These are phyloP conservation scores for Chaitophorus viminalis DNA, from an alignment of 2,888 invertebrate species.

Conservation along the genomic window DNA sequence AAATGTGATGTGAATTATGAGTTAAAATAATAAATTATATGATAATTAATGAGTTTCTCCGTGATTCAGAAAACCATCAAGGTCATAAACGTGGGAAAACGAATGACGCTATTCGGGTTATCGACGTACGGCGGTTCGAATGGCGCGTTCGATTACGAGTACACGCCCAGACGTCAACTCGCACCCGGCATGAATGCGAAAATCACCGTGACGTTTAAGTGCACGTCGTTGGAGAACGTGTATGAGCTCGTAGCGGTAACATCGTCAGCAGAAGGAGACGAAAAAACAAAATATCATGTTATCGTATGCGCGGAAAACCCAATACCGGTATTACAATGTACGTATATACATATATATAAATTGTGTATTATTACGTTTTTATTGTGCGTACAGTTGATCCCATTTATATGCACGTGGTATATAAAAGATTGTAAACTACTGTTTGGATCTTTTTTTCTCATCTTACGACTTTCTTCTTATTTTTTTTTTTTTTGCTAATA, in stretches of 20 bases:
- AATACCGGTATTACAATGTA: constrained; percentile 17
- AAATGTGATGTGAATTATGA: too few species aligned
- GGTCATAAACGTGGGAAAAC: constrained; percentile 18
- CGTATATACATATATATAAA: too few species aligned
- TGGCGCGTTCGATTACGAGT: not conserved
- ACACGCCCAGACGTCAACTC: not conserved
- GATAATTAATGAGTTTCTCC: too few species aligned
- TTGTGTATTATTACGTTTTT: too few species aligned
- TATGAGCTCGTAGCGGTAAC: not conserved
- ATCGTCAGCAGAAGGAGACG: not conserved
- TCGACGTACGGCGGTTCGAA: not conserved
- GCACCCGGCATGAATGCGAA: constrained; percentile 34
- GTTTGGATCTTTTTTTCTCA: too few species aligned
- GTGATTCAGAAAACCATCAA: not conserved
- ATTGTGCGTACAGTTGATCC: too few species aligned
- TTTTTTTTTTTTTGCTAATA: not conserved
- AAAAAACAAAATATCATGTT: not conserved
- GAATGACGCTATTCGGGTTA: not conserved
- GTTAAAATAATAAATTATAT: too few species aligned
- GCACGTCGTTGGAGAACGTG: constrained; percentile 31
- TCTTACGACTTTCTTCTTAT: not conserved
- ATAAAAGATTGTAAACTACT: too few species aligned
- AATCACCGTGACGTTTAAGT: constrained; percentile 19
- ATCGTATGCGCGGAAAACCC: not conserved
- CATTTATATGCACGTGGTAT: too few species aligned